These are phyloP conservation scores for Probosciger aterrimus DNA, from an alignment of 2,113 vertebrate species.

Conservation along the genomic window DNA sequence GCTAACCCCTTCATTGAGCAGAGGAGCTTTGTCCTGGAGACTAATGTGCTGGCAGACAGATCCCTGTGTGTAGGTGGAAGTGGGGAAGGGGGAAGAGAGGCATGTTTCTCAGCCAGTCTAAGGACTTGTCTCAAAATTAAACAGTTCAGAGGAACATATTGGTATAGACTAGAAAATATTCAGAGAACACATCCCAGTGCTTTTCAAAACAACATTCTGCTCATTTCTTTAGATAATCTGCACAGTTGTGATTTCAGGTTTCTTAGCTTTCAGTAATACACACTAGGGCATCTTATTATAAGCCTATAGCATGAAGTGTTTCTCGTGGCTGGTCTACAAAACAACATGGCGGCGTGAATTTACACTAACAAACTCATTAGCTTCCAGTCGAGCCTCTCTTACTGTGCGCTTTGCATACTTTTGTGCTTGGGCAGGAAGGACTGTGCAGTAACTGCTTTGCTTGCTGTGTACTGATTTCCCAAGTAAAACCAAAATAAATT, in stretches of 20 bases:
- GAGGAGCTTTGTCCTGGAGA: background rate
- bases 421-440: background rate
- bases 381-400: background rate
- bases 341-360: background rate
- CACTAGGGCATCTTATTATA: background rate
- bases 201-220: background rate
- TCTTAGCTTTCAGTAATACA: background rate
- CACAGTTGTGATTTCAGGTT: background rate
- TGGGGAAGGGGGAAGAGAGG: background rate
- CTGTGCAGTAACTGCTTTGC: background rate
- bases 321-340: background rate
- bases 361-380: background rate
- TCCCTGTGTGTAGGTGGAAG: background rate
- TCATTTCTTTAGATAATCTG: background rate
- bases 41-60: accelerated
- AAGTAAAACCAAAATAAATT: background rate
- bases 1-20: background rate
- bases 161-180: background rate
- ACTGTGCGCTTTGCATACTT: background rate
- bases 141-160: background rate
- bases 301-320: background rate
- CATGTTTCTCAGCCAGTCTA: background rate
- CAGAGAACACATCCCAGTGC: accelerated
- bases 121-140: background rate
- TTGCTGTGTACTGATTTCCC: background rate